Conservation (phyloP, 92 coral and sea anemone species). For the Paragorgia papillata region DNA sequence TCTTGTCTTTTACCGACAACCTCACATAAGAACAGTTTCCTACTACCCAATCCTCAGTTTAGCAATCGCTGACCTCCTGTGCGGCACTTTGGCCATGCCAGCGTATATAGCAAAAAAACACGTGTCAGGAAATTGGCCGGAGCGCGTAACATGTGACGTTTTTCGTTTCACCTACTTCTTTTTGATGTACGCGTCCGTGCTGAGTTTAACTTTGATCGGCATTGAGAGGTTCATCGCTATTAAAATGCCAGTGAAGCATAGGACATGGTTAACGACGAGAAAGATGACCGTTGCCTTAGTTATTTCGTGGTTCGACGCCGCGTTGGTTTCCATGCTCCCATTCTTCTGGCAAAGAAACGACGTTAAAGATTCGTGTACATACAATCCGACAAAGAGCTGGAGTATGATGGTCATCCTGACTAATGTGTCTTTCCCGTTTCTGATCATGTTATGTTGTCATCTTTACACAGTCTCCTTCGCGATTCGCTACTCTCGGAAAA, state of each 20-base stretch:
- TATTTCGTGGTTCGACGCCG: constrained; percentile 75
- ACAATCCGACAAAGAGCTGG: constrained; percentile 20
- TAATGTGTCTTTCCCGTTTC: not conserved
- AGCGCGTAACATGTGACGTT: constrained; percentile 55
- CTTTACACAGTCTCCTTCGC: not conserved
- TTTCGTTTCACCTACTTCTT: constrained; percentile 86
- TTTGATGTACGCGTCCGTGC: constrained; percentile 82
- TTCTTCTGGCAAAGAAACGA: constrained; percentile 72
- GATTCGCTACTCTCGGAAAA: not conserved
- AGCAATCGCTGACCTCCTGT: constrained; percentile 85
- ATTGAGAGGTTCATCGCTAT: constrained; percentile 88
- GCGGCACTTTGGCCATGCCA: constrained; percentile 92
- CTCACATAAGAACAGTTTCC: constrained; percentile 74
- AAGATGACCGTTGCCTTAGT: constrained; percentile 62
- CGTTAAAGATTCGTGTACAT: constrained; percentile 59
- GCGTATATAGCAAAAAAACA: constrained; percentile 86
- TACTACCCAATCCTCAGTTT: constrained; percentile 83
- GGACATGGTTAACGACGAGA: constrained; percentile 61
- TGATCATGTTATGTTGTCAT: not conserved
- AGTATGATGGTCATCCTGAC: not conserved
- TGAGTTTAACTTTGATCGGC: constrained; percentile 85
- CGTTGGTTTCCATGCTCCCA: constrained; percentile 74
- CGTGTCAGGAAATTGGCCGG: constrained; percentile 37
- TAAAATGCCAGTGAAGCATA: constrained; percentile 75
- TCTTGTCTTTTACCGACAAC: constrained; percentile 75